phyloP scores from a whole-genome alignment of 37 sponge, comb jelly and placozoan genomes.

The Aphrocallistes beatrix region DNA sequence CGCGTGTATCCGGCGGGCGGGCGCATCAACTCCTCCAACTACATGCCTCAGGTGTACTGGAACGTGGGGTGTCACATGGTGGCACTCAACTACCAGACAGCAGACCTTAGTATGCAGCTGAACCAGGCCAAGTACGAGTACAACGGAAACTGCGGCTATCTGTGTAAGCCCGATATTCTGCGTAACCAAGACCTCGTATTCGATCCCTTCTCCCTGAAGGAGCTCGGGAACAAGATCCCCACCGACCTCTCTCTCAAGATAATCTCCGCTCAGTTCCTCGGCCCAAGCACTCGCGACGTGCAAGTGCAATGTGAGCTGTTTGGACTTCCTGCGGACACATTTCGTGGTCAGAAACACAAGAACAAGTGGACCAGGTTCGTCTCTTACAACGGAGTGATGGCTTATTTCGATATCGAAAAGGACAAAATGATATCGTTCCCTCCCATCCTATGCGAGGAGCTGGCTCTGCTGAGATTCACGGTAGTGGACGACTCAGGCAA shows the following conservation, averaged over 20 bases:
- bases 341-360: constrained; percentile 30
- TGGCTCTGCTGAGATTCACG: constrained; percentile 69
- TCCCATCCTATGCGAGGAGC: constrained; percentile 75
- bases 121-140: constrained; percentile 76
- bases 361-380: constrained; percentile 14
- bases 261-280: constrained; percentile 69
- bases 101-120: constrained; percentile 64
- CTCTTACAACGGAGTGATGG: not conserved
- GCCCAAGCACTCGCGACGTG: constrained; percentile 36
- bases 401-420: not conserved
- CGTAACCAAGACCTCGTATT: not conserved
- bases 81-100: constrained; percentile 81
- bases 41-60: constrained; percentile 71
- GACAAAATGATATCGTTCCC: not conserved
- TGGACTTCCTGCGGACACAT: constrained; percentile 77
- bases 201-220: not conserved
- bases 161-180: constrained; percentile 66
- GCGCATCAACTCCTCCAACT: constrained; percentile 74
- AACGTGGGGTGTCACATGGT: constrained; percentile 86
- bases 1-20: constrained; percentile 68
- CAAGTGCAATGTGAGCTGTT: constrained; percentile 74
- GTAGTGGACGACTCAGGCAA: constrained; percentile 67
- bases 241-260: constrained; percentile 28
- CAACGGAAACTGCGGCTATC: constrained; percentile 53
- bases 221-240: not conserved